These are phyloP conservation scores for Pipistrellus pygmaeus DNA, from an alignment of 2,797 vertebrate genomes.

Conservation along the genomic window DNA sequence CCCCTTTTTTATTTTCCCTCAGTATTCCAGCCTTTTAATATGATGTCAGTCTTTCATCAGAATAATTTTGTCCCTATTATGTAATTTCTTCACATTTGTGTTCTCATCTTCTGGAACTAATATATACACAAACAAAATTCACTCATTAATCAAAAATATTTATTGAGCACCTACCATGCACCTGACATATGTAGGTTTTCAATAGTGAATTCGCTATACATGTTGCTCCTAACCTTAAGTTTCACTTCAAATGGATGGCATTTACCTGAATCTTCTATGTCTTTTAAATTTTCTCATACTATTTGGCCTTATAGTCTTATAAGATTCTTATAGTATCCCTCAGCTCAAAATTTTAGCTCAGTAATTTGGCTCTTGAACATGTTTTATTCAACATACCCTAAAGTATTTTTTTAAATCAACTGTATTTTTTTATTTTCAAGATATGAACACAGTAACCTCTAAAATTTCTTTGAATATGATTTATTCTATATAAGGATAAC, in stretches of 20 bases:
- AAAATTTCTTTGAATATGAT: slow-evolving; percentile 2
- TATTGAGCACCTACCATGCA: not conserved
- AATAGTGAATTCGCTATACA: not conserved
- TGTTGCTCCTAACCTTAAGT: not conserved
- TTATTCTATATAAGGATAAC: not conserved
- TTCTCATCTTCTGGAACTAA: not conserved
- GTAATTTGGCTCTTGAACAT: slow-evolving; percentile 10
- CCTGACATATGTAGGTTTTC: not conserved
- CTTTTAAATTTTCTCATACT: not conserved
- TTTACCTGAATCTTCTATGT: not conserved
- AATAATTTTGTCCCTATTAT: not conserved
- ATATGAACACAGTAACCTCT: not conserved
- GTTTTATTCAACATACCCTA: slow-evolving; percentile 31
- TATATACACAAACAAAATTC: not conserved
- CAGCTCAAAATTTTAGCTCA: slow-evolving; percentile 42
- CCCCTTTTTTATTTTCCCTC: slow-evolving; percentile 12
- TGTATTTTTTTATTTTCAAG: slow-evolving; percentile 29
- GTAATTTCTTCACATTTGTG: not conserved
- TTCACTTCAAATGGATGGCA: not conserved
- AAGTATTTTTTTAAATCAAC: slow-evolving; percentile 8
- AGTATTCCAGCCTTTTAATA: not conserved
- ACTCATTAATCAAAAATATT: slow-evolving; percentile 5
- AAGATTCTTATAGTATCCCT: not conserved
- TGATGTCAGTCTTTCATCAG: not conserved
- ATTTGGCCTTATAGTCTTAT: not conserved